A percentile compares a stretch with the other conserved stretches of the same genome.
These are phyloP conservation scores for Pterostichus niger DNA, from an alignment of 2,888 invertebrate species.

Conservation along the genomic window DNA sequence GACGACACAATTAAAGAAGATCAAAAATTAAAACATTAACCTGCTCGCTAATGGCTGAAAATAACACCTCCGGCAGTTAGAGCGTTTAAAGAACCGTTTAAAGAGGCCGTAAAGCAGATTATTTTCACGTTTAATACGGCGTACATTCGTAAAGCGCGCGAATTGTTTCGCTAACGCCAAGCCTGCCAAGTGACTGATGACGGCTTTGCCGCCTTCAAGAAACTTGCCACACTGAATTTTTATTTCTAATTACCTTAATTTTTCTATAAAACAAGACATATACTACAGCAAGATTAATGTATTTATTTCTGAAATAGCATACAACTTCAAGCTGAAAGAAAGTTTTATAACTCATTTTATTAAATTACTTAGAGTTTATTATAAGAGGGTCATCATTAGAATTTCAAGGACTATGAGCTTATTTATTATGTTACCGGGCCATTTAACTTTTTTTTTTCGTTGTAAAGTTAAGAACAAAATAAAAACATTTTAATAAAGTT, in stretches of 20 bases:
- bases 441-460: too few relatives aligned
- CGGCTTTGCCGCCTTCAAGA: constrained; percentile 15
- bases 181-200: constrained; percentile 20
- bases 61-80: constrained; percentile 55
- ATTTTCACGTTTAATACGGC: constrained; percentile 58
- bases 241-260: constrained; percentile 42
- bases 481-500: too few relatives aligned
- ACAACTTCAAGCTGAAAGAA: too few relatives aligned
- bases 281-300: not conserved
- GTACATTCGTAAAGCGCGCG: constrained; percentile 33
- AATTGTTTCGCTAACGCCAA: constrained; percentile 13
- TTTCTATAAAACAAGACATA: constrained; percentile 31
- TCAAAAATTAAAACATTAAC: constrained; percentile 66
- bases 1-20: constrained; percentile 66
- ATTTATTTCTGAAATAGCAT: too few relatives aligned
- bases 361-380: too few relatives aligned
- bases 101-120: constrained; percentile 52
- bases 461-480: too few relatives aligned
- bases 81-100: constrained; percentile 52
- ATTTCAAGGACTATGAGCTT: too few relatives aligned
- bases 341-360: too few relatives aligned
- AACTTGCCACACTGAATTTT: constrained; percentile 23
- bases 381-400: too few relatives aligned
- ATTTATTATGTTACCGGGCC: too few relatives aligned
- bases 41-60: constrained; percentile 53